Evolutionary conservation across 2,888 invertebrate species (phyloP).

Genomic region (Camptogramma bilineatum): DNA sequence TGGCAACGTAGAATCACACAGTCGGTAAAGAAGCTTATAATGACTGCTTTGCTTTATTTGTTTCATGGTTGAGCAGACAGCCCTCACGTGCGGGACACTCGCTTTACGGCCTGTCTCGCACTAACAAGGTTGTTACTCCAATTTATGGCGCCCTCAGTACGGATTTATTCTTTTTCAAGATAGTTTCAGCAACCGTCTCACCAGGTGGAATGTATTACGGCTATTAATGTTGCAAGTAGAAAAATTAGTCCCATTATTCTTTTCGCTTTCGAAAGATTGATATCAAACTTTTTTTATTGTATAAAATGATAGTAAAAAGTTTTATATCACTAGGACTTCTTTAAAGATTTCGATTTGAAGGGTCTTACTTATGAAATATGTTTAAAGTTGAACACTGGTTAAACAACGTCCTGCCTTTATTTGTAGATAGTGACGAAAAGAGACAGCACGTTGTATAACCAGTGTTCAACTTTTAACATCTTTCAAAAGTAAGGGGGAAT

Average conservation of each 20-base stretch:
- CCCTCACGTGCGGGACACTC: conserved; percentile 41
- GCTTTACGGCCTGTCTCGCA: conserved; percentile 62
- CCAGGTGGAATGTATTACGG: conserved; percentile 39
- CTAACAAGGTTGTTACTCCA: conserved; percentile 74
- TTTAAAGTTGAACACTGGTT: too few relatives aligned
- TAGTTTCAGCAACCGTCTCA: conserved; percentile 53
- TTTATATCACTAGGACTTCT: neutral
- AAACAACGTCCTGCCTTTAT: too few relatives aligned
- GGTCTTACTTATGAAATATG: too few relatives aligned
- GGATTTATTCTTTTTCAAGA: conserved; percentile 71
- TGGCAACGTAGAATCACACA: neutral
- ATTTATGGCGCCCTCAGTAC: conserved; percentile 73
- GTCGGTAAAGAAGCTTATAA: neutral
- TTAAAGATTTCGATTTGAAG: too few relatives aligned
- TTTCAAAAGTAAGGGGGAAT: too few relatives aligned
- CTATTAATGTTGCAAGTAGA: conserved; percentile 28
- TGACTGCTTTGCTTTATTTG: conserved; percentile 23
- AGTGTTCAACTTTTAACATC: too few relatives aligned
- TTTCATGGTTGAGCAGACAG: conserved; percentile 18
- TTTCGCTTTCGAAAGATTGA: neutral
- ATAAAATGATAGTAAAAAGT: too few relatives aligned
- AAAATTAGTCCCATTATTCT: conserved; percentile 14
- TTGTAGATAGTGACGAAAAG: too few relatives aligned
- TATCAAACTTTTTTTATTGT: neutral
- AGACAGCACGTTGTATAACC: too few relatives aligned